Base-by-base conservation (phyloP, 2,888 invertebrate species). In the Oligia fasciuncula region DNA sequence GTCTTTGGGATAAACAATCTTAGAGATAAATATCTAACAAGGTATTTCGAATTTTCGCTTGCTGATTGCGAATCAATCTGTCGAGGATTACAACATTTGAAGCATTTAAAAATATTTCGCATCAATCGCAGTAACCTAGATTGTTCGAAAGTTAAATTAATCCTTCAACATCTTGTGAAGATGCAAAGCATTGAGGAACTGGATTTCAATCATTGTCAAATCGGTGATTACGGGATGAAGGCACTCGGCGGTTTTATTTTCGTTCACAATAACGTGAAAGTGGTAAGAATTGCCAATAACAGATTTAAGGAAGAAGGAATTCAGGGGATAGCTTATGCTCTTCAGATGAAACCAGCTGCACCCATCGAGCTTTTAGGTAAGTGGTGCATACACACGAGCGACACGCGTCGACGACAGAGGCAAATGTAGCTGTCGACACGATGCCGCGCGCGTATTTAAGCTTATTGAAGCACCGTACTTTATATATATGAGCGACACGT, bases 131-230 rank as follows among this genome's bases (percentile, higher is more conserved):
- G 97, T 87, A 97, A 97, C 85, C 91, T 98, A 67, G 97, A 97
- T 89, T 97, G 97, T 88, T 94, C 95, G 0, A 97, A 97, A 91
- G 97, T 97, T 0, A 97, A 97, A 78, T 92, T 97, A 3, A 95
- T 98, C 68, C 94, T 97, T 51, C 97, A 97, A 89, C 95, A 97
- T 84, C 92, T 97, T 40, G 93, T 95, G 0, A 97, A 97, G 83
- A 96, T 97, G 84, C 95, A 95, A 81, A 93, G 95, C 87, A 93
- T 98, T 54, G 96, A 97, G 83, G 97, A 97, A 88, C 89, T 98
- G 57, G 97, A 98, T 91, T 97, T 98, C 72, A 98, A 97, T 80
- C 97, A 98, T 90, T 98, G 98, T 91, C 96, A 97, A 87, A 97
- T 98, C 72, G 97, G 96, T 4, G 97, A 98, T 90, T 95, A 96